Evolutionary conservation across 1,140 invertebrate genomes (phyloP), one percentile per base, ranked within the genome.

Genomic region (Camponotus floridanus): DNA sequence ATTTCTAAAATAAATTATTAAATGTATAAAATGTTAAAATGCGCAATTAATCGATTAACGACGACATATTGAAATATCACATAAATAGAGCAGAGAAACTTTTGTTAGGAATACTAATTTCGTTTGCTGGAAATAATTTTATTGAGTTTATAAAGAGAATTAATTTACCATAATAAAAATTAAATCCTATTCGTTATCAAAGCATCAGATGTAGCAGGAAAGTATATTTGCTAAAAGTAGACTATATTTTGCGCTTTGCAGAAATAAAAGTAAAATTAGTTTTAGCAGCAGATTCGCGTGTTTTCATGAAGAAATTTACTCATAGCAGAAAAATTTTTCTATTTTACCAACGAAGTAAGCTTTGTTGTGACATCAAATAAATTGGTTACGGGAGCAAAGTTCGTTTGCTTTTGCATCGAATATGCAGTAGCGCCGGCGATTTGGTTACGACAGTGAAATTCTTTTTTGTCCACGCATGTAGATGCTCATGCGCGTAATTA

Each of bases 21-120:
- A 48, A 48, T 11, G 15, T 48, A 42, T 61, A 62, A 76, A 61
- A 76, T 42, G 61, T 59, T 39, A 21, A 76, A 59, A 76, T 39
- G 2, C 21, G 1, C 18, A 9, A 5, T 6, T 48, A 33, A 31
- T 71, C 18, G 9, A 8, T 55, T 55, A 59, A 51, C 0, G 18
- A 51, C 18, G 4, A 18, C 15, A 51, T 18, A 18, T 3, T 51
- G 4, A 51, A 18, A 51, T 51, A 51, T 51, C 3, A 51, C 18
- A 51, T 18, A 51, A 5, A 18, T 3, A 59, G 18, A 59, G 7
- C 0, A 59, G 6, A 51, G 18, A 51, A 1, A 48, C 9, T 26
- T 26, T 48, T 48, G 13, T 51, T 18, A 18, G 13, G 5, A 51
- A 51, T 51, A 18, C 36, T 73, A 48, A 70, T 70, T 31, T 59